phyloP scores from a whole-genome alignment of 2,797 vertebrate genomes.

The Hylomyscus alleni region DNA sequence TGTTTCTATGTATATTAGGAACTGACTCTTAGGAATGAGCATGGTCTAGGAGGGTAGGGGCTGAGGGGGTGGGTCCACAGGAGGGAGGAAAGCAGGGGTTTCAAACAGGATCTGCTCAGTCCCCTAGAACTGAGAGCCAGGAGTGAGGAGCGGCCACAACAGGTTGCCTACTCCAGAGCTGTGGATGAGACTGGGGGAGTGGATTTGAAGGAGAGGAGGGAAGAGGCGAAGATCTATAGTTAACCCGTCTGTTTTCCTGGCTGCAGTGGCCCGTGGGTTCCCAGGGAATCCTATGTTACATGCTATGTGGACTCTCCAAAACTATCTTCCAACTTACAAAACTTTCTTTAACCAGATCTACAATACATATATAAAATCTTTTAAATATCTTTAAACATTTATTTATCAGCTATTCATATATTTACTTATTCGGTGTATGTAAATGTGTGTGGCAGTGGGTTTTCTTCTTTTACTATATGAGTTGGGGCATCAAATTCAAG shows the following conservation, averaged over 20 bases:
- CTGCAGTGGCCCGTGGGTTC: not conserved
- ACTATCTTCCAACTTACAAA: not conserved
- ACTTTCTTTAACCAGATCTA: slow-evolving; percentile 7
- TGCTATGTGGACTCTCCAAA: not conserved
- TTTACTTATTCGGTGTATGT: not conserved
- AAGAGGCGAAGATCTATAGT: not conserved
- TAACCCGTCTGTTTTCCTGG: not conserved
- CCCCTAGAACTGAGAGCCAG: not conserved
- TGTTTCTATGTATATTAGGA: not conserved
- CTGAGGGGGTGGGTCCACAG: not conserved
- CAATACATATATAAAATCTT: not conserved
- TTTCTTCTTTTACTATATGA: not conserved
- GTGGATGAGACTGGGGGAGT: not conserved
- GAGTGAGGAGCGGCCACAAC: not conserved
- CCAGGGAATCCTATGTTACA: not conserved
- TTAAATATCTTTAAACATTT: not conserved
- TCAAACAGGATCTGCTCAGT: not conserved
- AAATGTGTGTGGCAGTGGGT: not conserved
- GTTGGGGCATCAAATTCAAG: not conserved
- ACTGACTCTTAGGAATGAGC: not conserved
- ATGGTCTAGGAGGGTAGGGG: no score
- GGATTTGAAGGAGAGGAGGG: not conserved
- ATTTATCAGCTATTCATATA: not conserved
- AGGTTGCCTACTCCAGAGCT: not conserved
- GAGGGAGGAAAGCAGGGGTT: not conserved